Evolutionary conservation across 2,113 vertebrate genomes (phyloP).

Genomic region (Chrysochloris asiatica): DNA sequence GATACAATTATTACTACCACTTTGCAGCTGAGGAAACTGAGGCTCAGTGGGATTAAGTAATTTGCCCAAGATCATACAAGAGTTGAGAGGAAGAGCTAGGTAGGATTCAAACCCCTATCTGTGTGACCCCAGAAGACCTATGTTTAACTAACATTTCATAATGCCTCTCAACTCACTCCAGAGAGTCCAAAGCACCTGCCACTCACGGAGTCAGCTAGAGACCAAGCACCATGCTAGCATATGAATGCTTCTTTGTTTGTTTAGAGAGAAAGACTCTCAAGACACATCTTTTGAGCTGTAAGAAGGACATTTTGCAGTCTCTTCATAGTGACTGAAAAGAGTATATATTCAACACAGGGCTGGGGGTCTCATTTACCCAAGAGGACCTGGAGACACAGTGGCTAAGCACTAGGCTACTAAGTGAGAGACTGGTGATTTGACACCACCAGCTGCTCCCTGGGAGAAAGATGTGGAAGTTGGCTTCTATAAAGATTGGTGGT

Average conservation of each 20-base stretch:
- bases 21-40: slow-evolving; percentile 69
- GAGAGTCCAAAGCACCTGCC: background rate
- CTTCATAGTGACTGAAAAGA: background rate
- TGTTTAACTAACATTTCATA: background rate
- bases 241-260: background rate
- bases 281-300: background rate
- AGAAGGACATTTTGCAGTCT: background rate
- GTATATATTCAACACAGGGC: fast-evolving
- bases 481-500: too few relatives aligned
- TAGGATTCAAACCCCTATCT: background rate
- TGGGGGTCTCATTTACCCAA: background rate
- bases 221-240: fast-evolving
- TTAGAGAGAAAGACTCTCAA: background rate
- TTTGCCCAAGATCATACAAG: background rate
- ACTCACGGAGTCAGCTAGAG: background rate
- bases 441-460: background rate
- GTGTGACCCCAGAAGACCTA: background rate
- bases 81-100: background rate
- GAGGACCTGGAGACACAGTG: background rate
- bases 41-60: slow-evolving; percentile 54
- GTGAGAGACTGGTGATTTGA: background rate
- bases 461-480: background rate
- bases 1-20: slow-evolving; percentile 41
- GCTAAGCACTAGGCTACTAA: background rate
- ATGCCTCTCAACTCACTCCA: background rate